Evolutionary conservation across 1,140 invertebrate genomes (phyloP), one percentile per base, ranked within the genome.

Genomic region (Neodiprion virginianus): DNA sequence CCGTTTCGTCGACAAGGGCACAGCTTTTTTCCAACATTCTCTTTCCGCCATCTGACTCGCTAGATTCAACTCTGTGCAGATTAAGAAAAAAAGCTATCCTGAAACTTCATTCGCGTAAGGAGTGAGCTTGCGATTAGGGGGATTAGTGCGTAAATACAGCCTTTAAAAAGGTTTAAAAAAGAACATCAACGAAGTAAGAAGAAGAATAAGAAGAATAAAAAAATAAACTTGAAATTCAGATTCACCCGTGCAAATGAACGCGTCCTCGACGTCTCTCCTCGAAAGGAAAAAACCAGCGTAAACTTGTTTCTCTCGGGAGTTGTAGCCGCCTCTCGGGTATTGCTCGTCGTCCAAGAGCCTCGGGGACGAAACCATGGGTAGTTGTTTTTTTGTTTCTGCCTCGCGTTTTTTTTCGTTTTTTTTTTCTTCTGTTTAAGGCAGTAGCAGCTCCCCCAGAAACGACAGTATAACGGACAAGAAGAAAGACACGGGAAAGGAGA

Each of bases 381-480:
- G 68, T 12, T 11, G 12, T 11, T 79, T 72, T 74, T 74, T 74
- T 48, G 72, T 65, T 75, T 74, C 61, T 72, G 48, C 17, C 0
- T 21, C 17, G 17, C 23, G 28, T 14, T 68, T 71, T 49, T 48
- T 71, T 71, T 67, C 28, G 17, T 72, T 53, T 72, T 75, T 75
- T 74, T 14, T 67, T 21, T 53, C 61, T 69, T 67, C 5, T 50
- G 75, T 73, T 73, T 71, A 72, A 68, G 72, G 73, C 75, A 76
- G 75, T 76, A 53, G 72, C 73, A 68, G 68, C 73, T 76, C 75
- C 71, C 72, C 61, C 65, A 10, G 61, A 71, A 68, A 73, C 68
- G 28, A 40, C 28, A 40, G 28, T 40, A 40, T 40, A 40, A 40
- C 28, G 28, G 28, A 40, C 28, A 40, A 76, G 72, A 65, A 47